These are phyloP conservation scores for Argyresthia goedartella DNA, from an alignment of 2,888 invertebrate species.

Conservation along the genomic window DNA sequence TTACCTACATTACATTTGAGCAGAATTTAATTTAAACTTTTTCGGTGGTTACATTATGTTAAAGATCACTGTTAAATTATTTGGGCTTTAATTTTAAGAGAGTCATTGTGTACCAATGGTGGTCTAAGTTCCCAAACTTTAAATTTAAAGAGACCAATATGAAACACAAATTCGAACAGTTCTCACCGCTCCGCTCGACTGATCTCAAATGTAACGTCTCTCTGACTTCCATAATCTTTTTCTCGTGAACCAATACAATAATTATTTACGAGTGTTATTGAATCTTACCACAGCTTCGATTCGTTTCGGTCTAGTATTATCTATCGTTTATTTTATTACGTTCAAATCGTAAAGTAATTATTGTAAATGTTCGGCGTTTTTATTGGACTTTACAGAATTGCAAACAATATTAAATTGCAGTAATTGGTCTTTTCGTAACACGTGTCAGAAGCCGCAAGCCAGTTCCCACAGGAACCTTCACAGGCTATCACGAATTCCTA, in stretches of 20 bases:
- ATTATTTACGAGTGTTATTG: conserved; percentile 17
- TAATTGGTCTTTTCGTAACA: too few species aligned
- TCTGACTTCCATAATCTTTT: conserved; percentile 57
- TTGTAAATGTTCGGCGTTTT: conserved; percentile 29
- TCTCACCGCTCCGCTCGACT: conserved; percentile 63
- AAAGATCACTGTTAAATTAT: too few species aligned
- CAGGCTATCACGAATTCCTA: background rate
- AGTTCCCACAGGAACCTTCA: too few species aligned
- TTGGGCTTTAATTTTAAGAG: too few species aligned
- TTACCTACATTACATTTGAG: too few species aligned
- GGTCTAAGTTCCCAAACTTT: too few species aligned
- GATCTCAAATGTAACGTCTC: conserved; percentile 48
- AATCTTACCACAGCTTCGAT: conserved; percentile 34
- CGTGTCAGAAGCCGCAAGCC: too few species aligned
- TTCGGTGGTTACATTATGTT: too few species aligned
- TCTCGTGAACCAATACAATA: conserved; percentile 62
- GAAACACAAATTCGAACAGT: conserved; percentile 48
- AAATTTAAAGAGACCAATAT: background rate
- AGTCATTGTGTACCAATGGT: too few species aligned
- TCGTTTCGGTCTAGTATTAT: conserved; percentile 45
- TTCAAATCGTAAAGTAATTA: conserved; percentile 34
- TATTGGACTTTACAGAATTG: background rate
- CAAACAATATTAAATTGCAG: background rate
- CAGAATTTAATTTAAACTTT: too few species aligned
- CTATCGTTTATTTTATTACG: conserved; percentile 26